These are phyloP conservation scores for Goniozus legneri DNA, from an alignment of 1,140 invertebrate species.

Conservation along the genomic window DNA sequence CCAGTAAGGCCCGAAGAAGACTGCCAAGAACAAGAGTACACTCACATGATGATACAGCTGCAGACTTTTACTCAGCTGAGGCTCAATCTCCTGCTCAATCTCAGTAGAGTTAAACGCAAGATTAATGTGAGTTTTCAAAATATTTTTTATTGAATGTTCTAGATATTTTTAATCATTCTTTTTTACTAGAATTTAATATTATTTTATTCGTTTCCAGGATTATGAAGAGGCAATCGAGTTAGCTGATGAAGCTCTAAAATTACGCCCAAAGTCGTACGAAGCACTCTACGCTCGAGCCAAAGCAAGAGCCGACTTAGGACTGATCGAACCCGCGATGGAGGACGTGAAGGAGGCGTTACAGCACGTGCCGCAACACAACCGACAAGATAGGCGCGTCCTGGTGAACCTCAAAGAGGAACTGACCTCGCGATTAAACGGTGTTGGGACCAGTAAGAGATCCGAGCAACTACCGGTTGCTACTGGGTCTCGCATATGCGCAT, in stretches of 20 bases:
- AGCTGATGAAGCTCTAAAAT: conserved; percentile 77
- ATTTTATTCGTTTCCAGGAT: too few relatives aligned
- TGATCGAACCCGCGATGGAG: conserved; percentile 60
- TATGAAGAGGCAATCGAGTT: conserved; percentile 79
- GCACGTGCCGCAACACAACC: conserved; percentile 63
- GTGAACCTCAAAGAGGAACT: conserved; percentile 66
- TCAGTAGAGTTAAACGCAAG: conserved; percentile 89
- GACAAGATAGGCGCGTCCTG: conserved; percentile 66
- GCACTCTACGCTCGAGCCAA: conserved; percentile 88
- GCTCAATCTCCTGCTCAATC: conserved; percentile 84
- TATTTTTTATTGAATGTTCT: conserved; percentile 4
- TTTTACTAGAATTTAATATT: too few relatives aligned
- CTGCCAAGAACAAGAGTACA: conserved; percentile 46
- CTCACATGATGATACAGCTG: conserved; percentile 59
- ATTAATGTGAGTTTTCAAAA: conserved; percentile 87
- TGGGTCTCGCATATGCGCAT: conserved; percentile 42
- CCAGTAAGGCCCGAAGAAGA: conserved; percentile 55
- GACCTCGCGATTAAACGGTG: conserved; percentile 42
- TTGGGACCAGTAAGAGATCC: conserved; percentile 36
- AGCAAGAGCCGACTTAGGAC: conserved; percentile 71
- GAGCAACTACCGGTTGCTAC: conserved; percentile 10
- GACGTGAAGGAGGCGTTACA: conserved; percentile 69
- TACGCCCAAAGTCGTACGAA: conserved; percentile 85
- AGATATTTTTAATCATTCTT: too few relatives aligned
- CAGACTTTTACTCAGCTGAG: conserved; percentile 82